These are phyloP conservation scores for Piaya cayana DNA, from an alignment of 2,113 vertebrate species.

Conservation along the genomic window DNA sequence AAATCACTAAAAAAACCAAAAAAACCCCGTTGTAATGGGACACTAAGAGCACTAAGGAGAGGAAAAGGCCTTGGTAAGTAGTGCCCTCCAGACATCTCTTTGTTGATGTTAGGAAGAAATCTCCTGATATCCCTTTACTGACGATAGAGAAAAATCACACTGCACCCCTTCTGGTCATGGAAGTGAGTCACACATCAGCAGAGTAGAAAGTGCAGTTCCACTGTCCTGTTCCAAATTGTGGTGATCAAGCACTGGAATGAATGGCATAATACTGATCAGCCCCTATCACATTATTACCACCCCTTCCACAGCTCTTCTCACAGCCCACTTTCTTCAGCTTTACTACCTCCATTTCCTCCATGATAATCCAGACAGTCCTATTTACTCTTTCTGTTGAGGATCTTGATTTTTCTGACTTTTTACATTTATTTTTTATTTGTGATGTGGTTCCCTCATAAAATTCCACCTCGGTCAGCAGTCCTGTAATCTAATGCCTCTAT, in stretches of 20 bases:
- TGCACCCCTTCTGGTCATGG: not conserved
- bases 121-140: not conserved
- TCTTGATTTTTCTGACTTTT: not conserved
- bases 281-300: not conserved
- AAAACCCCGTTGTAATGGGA: rapidly evolving
- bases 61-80: not conserved
- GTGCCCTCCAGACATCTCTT: not conserved
- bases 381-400: not conserved
- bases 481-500: not conserved
- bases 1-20: not conserved
- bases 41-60: not conserved
- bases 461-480: conserved; percentile 26
- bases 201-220: not conserved
- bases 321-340: not conserved
- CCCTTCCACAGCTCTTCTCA: not conserved
- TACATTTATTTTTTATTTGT: conserved; percentile 22
- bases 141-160: not conserved
- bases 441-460: not conserved
- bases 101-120: not conserved
- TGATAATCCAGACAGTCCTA: not conserved
- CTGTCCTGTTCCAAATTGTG: not conserved
- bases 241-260: not conserved
- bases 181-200: not conserved
- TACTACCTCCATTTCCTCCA: not conserved
- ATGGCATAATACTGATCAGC: not conserved